Base-by-base conservation (phyloP, 2,888 invertebrate species). In the Podabrus alpinus region DNA sequence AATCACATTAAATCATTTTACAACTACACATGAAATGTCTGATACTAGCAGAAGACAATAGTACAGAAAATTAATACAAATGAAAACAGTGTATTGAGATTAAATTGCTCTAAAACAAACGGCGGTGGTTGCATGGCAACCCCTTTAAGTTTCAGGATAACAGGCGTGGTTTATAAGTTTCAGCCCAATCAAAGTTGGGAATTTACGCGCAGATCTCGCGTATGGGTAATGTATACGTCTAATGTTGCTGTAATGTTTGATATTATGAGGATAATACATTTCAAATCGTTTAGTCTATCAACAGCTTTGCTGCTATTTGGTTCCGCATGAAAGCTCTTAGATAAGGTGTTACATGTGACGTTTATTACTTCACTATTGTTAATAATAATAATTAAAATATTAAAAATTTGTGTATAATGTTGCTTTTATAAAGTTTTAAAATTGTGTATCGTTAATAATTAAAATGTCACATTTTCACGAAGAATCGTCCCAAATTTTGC, bases 261-360 rank as follows among this genome's bases (percentile, higher is more conserved):
- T 86, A 87, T 88, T 88, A 88, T 87, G 85, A 86, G 84, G 85
- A 86, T 87, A 87, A 87, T 87, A 86, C 86, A 86, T 87, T 87
- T 86, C 85, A 85, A 87, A 87, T 86, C 86, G 87, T 83, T 87
- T 86, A 87, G 87, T 87, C 84, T 82, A 84, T 86, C 85, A 84
- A 85, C 86, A 84, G 84, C 86, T 82, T 80, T 83, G 83, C 80
- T 80, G 80, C 77, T 78, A 82, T 77, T 81, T 77, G 82, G 81
- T 81, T 80, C 74, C 77, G 72, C 74, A 74, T 75, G 71, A 77
- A 59, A 78, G 69, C 66, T 68, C 69, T 66, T 59, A 71, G 68
- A 68, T 76, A 64, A 64, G 59, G 69, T 67, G 75, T 17, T 64
- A 64, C 19, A 29, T 69, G 72, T 75, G 67, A 24, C 64, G 69